Evolutionary conservation across 2,888 invertebrate species (phyloP).

Genomic region (Blera fallax): DNA sequence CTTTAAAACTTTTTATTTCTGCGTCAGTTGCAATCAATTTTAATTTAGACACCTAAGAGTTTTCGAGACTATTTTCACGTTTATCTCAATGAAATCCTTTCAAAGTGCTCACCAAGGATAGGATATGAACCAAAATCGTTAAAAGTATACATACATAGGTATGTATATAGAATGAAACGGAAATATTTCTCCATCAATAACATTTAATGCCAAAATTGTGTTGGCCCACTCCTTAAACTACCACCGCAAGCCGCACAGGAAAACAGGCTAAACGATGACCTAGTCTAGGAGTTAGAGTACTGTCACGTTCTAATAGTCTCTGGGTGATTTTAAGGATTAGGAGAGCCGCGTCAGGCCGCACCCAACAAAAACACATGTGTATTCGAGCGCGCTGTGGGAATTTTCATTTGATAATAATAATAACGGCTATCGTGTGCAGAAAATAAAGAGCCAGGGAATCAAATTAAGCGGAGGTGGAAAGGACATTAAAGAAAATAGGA

Average conservation of each 20-base stretch:
- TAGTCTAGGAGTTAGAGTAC: constrained; percentile 10
- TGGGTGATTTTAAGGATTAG: constrained; percentile 16
- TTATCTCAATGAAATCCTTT: constrained; percentile 17
- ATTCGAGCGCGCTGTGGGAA: constrained; percentile 2
- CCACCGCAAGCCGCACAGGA: neutral
- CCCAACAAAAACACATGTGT: constrained; percentile 5
- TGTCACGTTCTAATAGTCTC: neutral
- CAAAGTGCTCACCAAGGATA: constrained; percentile 32
- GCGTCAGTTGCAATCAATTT: constrained; percentile 38
- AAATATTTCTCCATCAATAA: constrained; percentile 59
- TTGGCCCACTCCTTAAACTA: constrained; percentile 49
- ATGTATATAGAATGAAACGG: constrained; percentile 26
- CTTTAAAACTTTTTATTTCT: neutral
- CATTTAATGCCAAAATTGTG: constrained; percentile 50
- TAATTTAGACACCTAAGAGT: constrained; percentile 21
- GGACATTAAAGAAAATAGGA: neutral
- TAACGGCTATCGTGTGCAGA: constrained; percentile 50
- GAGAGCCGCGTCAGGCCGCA: constrained; percentile 5
- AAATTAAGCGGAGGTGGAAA: constrained; percentile 25
- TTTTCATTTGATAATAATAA: constrained; percentile 34
- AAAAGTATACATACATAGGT: too few relatives aligned
- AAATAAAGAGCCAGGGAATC: constrained; percentile 32
- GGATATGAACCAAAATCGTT: neutral
- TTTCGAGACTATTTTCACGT: neutral
- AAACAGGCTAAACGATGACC: constrained; percentile 9